Evolutionary conservation across 2,888 invertebrate species (phyloP).

Genomic region (Mythimna ferrago): DNA sequence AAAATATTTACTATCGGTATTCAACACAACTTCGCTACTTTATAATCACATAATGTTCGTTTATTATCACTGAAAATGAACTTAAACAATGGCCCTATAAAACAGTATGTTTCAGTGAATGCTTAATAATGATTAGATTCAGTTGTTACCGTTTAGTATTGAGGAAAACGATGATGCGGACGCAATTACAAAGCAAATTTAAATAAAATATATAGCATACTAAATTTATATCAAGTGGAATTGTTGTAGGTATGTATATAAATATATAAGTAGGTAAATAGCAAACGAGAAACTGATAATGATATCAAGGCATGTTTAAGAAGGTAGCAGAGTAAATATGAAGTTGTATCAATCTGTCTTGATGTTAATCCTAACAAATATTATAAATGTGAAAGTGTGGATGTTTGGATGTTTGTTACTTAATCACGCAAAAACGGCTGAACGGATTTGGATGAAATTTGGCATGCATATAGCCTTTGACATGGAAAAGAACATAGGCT

Average conservation of each 20-base stretch:
- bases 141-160: constrained; percentile 11
- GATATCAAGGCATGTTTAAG: constrained; percentile 7
- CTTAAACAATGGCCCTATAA: constrained; percentile 18
- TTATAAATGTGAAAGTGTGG: no score
- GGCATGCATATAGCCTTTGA: no score
- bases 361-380: no score
- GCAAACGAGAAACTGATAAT: constrained; percentile 8
- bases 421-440: no score
- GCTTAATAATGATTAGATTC: constrained; percentile 33
- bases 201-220: constrained; percentile 10
- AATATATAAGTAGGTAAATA: background rate
- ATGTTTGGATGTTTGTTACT: no score
- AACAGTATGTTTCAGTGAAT: constrained; percentile 25
- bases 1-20: background rate
- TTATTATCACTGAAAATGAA: constrained; percentile 27
- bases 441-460: no score
- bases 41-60: constrained; percentile 5
- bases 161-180: constrained; percentile 32
- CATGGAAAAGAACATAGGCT: no score
- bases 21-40: background rate
- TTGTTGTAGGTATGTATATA: background rate
- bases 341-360: background rate
- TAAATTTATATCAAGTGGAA: constrained; percentile 19
- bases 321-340: background rate
- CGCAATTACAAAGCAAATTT: constrained; percentile 39